phyloP scores from a whole-genome alignment of 35 echinoderm and acorn worm genomes.

The Heliocidaris tuberculata region DNA sequence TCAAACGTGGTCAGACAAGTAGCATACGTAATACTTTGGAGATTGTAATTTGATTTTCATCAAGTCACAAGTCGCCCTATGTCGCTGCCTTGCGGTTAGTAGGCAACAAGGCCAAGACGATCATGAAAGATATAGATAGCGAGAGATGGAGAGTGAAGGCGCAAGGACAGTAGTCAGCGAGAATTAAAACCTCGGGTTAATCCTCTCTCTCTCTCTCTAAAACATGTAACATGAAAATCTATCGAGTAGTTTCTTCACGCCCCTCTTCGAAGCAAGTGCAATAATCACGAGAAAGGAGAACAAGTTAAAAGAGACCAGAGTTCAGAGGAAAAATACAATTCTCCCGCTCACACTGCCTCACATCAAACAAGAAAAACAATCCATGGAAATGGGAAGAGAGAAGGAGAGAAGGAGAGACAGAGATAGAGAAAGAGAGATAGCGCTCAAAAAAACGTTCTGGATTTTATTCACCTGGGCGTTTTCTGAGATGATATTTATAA shows the following conservation, averaged over 20 bases:
- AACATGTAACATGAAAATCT: neutral
- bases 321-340: neutral
- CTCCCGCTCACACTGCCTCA: neutral
- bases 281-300: neutral
- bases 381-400: too few relatives aligned
- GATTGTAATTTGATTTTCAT: slow-evolving; percentile 4
- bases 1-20: neutral
- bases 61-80: slow-evolving; percentile 13
- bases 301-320: neutral
- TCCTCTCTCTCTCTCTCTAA: neutral
- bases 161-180: neutral
- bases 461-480: neutral
- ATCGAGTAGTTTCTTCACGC: neutral
- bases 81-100: neutral
- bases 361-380: too few relatives aligned
- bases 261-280: neutral
- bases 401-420: neutral
- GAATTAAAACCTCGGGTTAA: neutral
- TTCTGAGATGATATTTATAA: neutral
- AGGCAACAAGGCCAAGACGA: slow-evolving; percentile 1
- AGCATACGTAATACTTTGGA: neutral
- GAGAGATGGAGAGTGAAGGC: neutral
- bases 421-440: neutral
- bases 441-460: neutral
- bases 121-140: neutral